Evolutionary conservation across 2,888 invertebrate genomes (phyloP).

Genomic region (Chrysodeixis includens): DNA sequence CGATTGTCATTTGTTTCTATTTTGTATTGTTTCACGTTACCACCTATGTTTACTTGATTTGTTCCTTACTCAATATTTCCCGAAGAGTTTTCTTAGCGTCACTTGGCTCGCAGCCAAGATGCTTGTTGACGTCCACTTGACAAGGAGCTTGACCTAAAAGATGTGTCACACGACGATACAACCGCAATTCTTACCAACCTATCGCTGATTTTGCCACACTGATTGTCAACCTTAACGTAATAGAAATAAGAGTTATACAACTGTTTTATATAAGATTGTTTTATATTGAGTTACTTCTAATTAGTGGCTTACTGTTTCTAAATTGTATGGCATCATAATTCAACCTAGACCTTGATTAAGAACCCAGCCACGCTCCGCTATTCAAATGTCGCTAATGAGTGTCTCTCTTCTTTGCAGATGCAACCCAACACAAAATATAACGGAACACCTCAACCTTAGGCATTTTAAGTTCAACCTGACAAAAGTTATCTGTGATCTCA

Average conservation of each 20-base stretch:
- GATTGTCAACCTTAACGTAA: conserved; percentile 57
- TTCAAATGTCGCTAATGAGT: conserved; percentile 40
- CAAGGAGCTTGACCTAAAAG: conserved; percentile 83
- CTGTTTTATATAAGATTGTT: conserved; percentile 14
- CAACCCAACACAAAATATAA: conserved; percentile 74
- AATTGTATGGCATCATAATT: conserved; percentile 47
- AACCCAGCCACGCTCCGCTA: conserved; percentile 27
- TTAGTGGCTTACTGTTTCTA: conserved; percentile 43
- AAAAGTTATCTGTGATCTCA: conserved; percentile 88
- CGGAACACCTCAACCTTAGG: conserved; percentile 79
- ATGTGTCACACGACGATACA: conserved; percentile 67
- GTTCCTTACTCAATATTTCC: conserved; percentile 73
- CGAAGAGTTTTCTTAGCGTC: conserved; percentile 70
- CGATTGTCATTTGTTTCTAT: neutral
- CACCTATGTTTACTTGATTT: conserved; percentile 56
- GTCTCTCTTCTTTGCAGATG: conserved; percentile 78
- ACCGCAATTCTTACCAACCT: conserved; percentile 47
- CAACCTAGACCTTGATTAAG: conserved; percentile 50
- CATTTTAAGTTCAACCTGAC: conserved; percentile 84
- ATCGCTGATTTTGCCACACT: conserved; percentile 20
- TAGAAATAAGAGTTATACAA: conserved; percentile 31
- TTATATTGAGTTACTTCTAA: conserved; percentile 31
- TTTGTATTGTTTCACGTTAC: neutral
- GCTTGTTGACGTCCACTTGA: conserved; percentile 80
- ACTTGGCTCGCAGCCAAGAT: conserved; percentile 79